A percentile compares a stretch with the other conserved stretches of the same genome.
Evolutionary conservation across 2,888 invertebrate genomes (phyloP).

Genomic region (Diadegma fenestrale): DNA sequence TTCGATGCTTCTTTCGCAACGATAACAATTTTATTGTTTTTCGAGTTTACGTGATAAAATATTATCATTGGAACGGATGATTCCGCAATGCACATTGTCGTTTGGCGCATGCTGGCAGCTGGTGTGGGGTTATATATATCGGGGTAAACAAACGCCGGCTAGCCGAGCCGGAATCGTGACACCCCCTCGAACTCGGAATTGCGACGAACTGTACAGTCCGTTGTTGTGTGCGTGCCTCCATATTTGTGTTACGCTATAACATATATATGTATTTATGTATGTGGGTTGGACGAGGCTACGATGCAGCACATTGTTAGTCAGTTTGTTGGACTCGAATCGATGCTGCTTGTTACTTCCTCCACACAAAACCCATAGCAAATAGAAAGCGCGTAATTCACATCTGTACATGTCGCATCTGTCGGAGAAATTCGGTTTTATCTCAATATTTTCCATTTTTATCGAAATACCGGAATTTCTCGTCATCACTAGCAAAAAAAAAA

Average conservation of each 20-base stretch:
- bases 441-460: background rate
- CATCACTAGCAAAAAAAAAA: background rate
- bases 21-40: background rate
- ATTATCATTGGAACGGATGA: slow-evolving; percentile 16
- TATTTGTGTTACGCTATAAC: background rate
- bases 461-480: background rate
- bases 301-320: slow-evolving; percentile 67
- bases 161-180: slow-evolving; percentile 49
- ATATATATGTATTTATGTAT: slow-evolving; percentile 31
- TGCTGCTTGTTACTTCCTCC: slow-evolving; percentile 53
- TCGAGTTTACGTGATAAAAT: slow-evolving; percentile 2
- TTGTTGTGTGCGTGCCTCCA: background rate
- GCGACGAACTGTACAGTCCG: slow-evolving; percentile 40
- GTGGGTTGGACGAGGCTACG: slow-evolving; percentile 54
- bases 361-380: background rate
- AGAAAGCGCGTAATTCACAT: slow-evolving; percentile 39
- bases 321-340: slow-evolving; percentile 68
- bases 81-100: slow-evolving; percentile 44
- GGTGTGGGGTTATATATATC: slow-evolving; percentile 40
- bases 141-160: slow-evolving; percentile 65
- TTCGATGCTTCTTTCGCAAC: background rate
- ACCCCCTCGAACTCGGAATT: slow-evolving; percentile 52
- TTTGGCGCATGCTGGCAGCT: slow-evolving; percentile 58
- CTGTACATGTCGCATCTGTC: slow-evolving; percentile 4
- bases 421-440: slow-evolving; percentile 2